Conservation (phyloP, 2,888 invertebrate species). For the Unio delphinus region DNA sequence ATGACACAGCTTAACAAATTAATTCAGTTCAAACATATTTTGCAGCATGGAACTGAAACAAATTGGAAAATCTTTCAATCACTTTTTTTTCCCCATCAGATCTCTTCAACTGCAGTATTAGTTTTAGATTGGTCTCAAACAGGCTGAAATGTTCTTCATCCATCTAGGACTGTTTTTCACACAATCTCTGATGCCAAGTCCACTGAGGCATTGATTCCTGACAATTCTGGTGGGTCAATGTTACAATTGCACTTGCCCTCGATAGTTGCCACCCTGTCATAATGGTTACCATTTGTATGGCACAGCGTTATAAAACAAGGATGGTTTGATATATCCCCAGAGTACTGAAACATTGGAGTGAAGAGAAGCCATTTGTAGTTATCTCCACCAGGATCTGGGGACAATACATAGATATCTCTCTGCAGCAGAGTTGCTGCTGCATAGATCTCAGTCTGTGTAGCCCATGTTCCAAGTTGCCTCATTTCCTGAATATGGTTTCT, state of each 20-base stretch:
- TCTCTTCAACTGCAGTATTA: too few species aligned
- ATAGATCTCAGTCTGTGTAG: conserved; percentile 60
- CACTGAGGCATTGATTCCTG: conserved; percentile 39
- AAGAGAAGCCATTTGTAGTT: conserved; percentile 58
- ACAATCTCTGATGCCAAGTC: conserved; percentile 38
- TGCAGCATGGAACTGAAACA: too few species aligned
- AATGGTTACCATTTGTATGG: conserved; percentile 64
- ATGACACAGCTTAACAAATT: too few species aligned
- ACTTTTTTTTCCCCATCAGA: too few species aligned
- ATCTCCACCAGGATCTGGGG: conserved; percentile 51
- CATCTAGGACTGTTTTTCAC: too few species aligned
- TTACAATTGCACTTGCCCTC: conserved; percentile 53
- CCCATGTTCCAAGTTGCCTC: conserved; percentile 52
- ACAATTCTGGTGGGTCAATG: conserved; percentile 44
- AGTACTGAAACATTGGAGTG: conserved; percentile 41
- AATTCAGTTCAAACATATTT: too few species aligned
- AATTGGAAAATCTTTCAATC: too few species aligned
- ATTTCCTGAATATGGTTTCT: conserved; percentile 47
- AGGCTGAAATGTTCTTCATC: too few species aligned
- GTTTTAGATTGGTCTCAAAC: too few species aligned
- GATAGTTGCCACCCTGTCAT: conserved; percentile 51
- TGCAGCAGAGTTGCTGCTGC: conserved; percentile 57
- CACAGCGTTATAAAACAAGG: conserved; percentile 57
- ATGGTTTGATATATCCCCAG: conserved; percentile 18
- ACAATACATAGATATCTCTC: conserved; percentile 54